Base-by-base conservation (phyloP, 2,113 vertebrate species). In the Melanocharis versteri region DNA sequence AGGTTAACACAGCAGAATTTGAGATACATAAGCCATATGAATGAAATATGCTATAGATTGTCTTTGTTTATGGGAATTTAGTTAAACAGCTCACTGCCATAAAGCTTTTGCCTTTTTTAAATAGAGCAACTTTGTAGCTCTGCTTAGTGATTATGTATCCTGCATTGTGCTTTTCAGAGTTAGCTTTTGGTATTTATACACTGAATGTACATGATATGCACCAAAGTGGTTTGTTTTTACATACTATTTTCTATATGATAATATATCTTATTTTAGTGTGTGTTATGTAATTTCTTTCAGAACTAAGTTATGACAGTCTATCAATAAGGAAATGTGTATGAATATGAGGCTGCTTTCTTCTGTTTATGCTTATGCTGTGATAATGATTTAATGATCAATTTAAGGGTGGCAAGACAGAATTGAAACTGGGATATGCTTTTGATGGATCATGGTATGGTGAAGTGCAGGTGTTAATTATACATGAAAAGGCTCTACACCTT, bases 281-380 rank as follows among this genome's bases (percentile, higher is more conserved):
- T 13, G 15, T 88, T 45, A n/a, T 15, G 15, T 24, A 50, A 33
- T 83, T 89, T 87, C 89, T 95, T 84, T 95, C 65, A 95, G 83
- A 97, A 97, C 64, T 68, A 28, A 61, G 73, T 95, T 95, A 93
- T 95, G 93, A 92, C 48, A 95, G 58, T 76, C 71, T 79, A 85
- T 96, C 91, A 94, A 61, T 94, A 96, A 95, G 66, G 83, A 89
- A 92, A 83, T 76, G 68, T 40, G 87, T 96, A 95, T 92, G 89
- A 96, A 95, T 89, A 94, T 82, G 58, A 64, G 44, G 51, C n/a
- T 64, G 51, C 68, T 72, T 86, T 39, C 40, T 73, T 92, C 80
- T 88, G 51, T 73, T 92, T 87, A 30, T 89, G 35, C 70, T 76
- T 51, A 42, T 39, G 11, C 28, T 58, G 18, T 57, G 47, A 89